Conservation (phyloP, 2,888 invertebrate genomes). For the Gasteruption jaculator region DNA sequence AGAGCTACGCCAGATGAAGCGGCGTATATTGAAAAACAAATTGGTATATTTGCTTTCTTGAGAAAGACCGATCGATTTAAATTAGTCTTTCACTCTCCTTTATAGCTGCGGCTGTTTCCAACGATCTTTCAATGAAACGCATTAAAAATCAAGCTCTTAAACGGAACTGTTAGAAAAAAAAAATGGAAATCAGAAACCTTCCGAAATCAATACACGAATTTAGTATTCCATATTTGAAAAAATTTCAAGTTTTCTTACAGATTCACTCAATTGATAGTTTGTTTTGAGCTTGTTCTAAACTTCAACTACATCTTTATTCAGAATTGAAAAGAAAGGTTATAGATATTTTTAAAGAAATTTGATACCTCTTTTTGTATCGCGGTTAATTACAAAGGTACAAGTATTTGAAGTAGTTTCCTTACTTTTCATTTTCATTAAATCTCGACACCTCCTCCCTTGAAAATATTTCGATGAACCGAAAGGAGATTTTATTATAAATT, state of each 20-base stretch:
- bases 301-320: conserved; percentile 6
- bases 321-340: neutral
- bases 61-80: neutral
- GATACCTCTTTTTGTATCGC: no score
- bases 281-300: no score
- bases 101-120: neutral
- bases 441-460: no score
- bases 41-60: conserved; percentile 66
- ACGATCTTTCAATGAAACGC: neutral
- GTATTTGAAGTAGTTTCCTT: neutral
- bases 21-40: conserved; percentile 84
- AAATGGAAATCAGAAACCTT: no score
- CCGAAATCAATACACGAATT: no score
- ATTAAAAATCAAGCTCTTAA: neutral
- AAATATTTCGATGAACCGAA: no score
- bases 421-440: neutral
- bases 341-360: neutral
- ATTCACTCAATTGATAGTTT: no score
- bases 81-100: neutral
- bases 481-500: no score
- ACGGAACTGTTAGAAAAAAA: no score
- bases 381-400: no score
- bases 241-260: no score
- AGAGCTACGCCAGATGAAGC: conserved; percentile 84
- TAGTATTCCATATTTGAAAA: no score